phyloP scores from a whole-genome alignment of 2,888 invertebrate genomes.

The Cerceris ruficornis region DNA sequence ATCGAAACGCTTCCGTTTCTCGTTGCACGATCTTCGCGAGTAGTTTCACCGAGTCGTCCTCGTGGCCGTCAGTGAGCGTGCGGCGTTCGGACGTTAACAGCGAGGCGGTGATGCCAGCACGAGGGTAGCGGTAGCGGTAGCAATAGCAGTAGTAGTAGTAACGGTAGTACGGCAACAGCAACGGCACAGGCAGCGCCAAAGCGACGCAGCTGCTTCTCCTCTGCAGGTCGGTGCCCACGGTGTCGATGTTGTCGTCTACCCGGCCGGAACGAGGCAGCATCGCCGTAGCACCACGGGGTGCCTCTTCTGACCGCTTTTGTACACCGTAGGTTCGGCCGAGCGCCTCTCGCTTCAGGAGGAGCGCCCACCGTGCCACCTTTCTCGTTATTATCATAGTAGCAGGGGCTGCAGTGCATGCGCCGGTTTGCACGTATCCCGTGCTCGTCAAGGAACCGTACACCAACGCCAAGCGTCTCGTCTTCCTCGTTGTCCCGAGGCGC shows the following conservation, averaged over 20 bases:
- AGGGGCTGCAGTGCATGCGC: constrained; percentile 62
- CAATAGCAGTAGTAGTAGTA: constrained; percentile 26
- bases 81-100: constrained; percentile 34
- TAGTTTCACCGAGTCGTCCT: constrained; percentile 16
- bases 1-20: not conserved
- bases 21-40: constrained; percentile 17
- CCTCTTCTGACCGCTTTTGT: constrained; percentile 51
- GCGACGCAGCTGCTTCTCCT: constrained; percentile 52
- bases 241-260: constrained; percentile 51
- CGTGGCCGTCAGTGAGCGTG: constrained; percentile 41
- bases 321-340: constrained; percentile 59
- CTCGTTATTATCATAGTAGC: constrained; percentile 69
- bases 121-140: constrained; percentile 36
- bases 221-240: constrained; percentile 50
- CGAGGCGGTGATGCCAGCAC: constrained; percentile 43
- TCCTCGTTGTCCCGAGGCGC: constrained; percentile 62
- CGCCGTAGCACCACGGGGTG: constrained; percentile 43
- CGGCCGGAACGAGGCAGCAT: constrained; percentile 60
- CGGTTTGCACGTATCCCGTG: constrained; percentile 63
- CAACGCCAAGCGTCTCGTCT: constrained; percentile 59
- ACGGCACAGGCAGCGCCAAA: constrained; percentile 47
- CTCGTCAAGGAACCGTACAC: constrained; percentile 64
- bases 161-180: constrained; percentile 4
- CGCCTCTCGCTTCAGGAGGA: constrained; percentile 63
- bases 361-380: constrained; percentile 65